A percentile compares a stretch with the other conserved stretches of the same genome.
These are phyloP conservation scores for Drosophila multiciliata DNA, from an alignment of 2,888 invertebrate genomes.

Conservation along the genomic window DNA sequence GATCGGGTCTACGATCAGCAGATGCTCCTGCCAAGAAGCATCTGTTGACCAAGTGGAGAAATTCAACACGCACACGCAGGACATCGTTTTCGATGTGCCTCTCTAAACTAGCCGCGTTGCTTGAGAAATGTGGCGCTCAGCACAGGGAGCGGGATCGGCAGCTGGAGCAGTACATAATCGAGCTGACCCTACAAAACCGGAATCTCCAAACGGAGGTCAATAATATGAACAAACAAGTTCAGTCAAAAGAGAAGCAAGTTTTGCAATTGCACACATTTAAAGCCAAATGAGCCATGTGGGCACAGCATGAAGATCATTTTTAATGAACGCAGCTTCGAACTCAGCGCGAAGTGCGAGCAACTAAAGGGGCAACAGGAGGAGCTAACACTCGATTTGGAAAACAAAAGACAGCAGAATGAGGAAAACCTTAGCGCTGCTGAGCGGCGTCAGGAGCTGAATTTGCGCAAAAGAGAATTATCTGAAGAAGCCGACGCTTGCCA, in stretches of 20 bases:
- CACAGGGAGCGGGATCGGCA: conserved; percentile 35
- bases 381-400: conserved; percentile 13
- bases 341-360: conserved; percentile 23
- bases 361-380: conserved; percentile 17
- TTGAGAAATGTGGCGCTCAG: conserved; percentile 23
- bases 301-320: conserved; percentile 38
- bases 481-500: conserved; percentile 19
- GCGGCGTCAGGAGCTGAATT: conserved; percentile 35
- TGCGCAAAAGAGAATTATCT: conserved; percentile 21
- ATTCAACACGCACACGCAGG: conserved; percentile 67
- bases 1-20: conserved; percentile 74
- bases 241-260: conserved; percentile 28
- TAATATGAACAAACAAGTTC: conserved; percentile 26
- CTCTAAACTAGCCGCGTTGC: conserved; percentile 18
- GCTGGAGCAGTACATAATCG: conserved; percentile 32
- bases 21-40: conserved; percentile 75
- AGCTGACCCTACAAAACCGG: conserved; percentile 18
- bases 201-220: conserved; percentile 21
- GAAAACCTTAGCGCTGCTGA: conserved; percentile 57
- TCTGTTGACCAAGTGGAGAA: conserved; percentile 68
- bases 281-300: conserved; percentile 17
- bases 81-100: conserved; percentile 63
- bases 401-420: conserved; percentile 42
- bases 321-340: conserved; percentile 20
- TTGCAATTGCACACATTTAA: conserved; percentile 36